Evolutionary conservation across 2,113 vertebrate species (phyloP).

Genomic region (Trematomus loennbergii): DNA sequence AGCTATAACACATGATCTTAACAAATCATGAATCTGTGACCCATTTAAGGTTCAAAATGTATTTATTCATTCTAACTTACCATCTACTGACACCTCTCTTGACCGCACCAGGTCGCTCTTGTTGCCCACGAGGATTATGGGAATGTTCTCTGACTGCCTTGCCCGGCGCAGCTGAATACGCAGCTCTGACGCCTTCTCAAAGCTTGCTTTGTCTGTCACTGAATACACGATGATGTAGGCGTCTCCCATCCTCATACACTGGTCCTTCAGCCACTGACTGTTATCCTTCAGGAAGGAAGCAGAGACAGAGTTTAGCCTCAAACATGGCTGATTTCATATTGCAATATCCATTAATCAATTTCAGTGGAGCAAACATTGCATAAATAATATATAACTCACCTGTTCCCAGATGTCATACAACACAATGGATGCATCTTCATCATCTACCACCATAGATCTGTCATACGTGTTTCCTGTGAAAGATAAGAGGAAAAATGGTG

Average conservation of each 20-base stretch:
- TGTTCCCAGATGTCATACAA: conserved; percentile 99
- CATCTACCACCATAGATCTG: conserved; percentile 93
- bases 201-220: conserved; percentile 97
- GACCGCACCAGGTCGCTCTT: conserved; percentile 98
- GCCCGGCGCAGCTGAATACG: conserved; percentile 95
- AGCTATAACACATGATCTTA: neutral
- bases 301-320: conserved; percentile 16
- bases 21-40: neutral
- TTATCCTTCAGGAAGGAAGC: conserved; percentile 86
- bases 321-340: neutral
- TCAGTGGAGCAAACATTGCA: conserved; percentile 8
- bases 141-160: conserved; percentile 95
- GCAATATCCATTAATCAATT: conserved; percentile 3
- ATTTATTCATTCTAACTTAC: conserved; percentile 82
- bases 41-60: neutral
- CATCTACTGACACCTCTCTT: conserved; percentile 96
- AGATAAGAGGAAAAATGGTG: conserved; percentile 20
- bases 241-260: conserved; percentile 98
- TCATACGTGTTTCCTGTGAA: conserved; percentile 93
- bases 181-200: conserved; percentile 97
- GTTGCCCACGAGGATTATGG: conserved; percentile 98
- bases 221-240: conserved; percentile 99
- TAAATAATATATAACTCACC: conserved; percentile 79
- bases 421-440: conserved; percentile 93
- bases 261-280: conserved; percentile 93